Percentiles rank a stretch among this genome's conserved stretches.
phyloP scores from a whole-genome alignment of 2,113 vertebrate genomes.

The Prochilodus magdalenae region DNA sequence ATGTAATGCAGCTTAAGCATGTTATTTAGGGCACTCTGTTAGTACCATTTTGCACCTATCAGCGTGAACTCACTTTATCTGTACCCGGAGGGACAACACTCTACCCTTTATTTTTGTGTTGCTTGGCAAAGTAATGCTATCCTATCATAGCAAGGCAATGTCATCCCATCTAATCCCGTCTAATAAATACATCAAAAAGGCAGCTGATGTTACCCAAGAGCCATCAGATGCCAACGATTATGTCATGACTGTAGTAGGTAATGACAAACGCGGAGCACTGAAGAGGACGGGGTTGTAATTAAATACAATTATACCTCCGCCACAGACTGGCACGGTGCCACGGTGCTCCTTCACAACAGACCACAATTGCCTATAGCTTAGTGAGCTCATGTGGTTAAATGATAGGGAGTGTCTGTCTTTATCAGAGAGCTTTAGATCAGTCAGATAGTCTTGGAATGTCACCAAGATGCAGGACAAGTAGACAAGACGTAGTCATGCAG shows the following conservation, averaged over 20 bases:
- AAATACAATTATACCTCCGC: slow-evolving; percentile 3
- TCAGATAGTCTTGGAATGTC: neutral
- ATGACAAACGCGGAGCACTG: slow-evolving; percentile 19
- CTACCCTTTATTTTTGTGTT: too few species aligned
- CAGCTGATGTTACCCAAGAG: slow-evolving; percentile 13
- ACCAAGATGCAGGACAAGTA: neutral
- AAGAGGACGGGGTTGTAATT: slow-evolving; percentile 12
- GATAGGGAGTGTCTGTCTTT: neutral
- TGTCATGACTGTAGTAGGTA: slow-evolving; percentile 9
- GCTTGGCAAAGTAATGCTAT: neutral
- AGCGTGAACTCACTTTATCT: too few species aligned
- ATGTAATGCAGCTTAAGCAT: too few species aligned
- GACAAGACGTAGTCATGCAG: neutral
- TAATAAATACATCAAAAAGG: neutral
- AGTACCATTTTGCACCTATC: too few species aligned
- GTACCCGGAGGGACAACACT: too few species aligned
- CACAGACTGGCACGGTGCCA: neutral
- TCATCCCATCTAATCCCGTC: neutral
- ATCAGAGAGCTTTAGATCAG: neutral
- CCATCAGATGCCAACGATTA: slow-evolving; percentile 11
- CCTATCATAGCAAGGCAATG: neutral
- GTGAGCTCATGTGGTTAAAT: neutral
- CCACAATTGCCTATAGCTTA: neutral
- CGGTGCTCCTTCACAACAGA: neutral
- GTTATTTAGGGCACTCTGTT: too few species aligned